Percentiles rank a stretch among this genome's conserved stretches.
Conservation (phyloP, 2,113 vertebrate genomes). For the Lipophrys pholis region DNA sequence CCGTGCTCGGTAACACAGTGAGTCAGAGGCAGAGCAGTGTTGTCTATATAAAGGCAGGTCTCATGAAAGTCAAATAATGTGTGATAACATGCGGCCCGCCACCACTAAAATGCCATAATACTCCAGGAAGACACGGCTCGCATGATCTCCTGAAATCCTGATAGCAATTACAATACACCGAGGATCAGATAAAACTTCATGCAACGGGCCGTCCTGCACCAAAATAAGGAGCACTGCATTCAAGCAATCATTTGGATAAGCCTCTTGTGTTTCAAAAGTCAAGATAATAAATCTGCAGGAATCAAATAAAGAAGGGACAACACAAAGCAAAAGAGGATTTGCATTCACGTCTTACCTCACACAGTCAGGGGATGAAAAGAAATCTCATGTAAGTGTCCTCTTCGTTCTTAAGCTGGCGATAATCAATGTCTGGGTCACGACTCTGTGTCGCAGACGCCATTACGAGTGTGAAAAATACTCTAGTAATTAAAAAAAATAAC, state of each 20-base stretch:
- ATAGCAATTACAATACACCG: slow-evolving; percentile 73
- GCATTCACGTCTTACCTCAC: slow-evolving; percentile 30
- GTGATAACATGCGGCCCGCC: slow-evolving; percentile 62
- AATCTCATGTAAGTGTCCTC: slow-evolving; percentile 1
- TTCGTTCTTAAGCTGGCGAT: slow-evolving; percentile 37
- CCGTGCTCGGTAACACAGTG: slow-evolving; percentile 24
- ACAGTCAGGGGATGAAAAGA: slow-evolving; percentile 21
- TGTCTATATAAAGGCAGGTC: slow-evolving; percentile 45
- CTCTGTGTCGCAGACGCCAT: slow-evolving; percentile 23
- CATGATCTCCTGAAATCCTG: slow-evolving; percentile 70
- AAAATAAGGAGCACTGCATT: slow-evolving; percentile 54
- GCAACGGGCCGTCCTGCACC: slow-evolving; percentile 56
- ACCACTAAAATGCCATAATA: slow-evolving; percentile 60
- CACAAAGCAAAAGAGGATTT: slow-evolving; percentile 40
- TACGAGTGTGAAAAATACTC: slow-evolving; percentile 31
- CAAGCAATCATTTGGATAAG: slow-evolving; percentile 53
- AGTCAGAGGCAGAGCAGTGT: slow-evolving; percentile 36
- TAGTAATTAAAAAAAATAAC: slow-evolving; percentile 17
- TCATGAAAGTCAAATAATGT: slow-evolving; percentile 64
- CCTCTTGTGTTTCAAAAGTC: slow-evolving; percentile 55
- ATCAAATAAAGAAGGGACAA: slow-evolving; percentile 51
- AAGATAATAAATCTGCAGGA: slow-evolving; percentile 56
- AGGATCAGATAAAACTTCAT: slow-evolving; percentile 67
- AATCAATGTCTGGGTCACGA: slow-evolving; percentile 50
- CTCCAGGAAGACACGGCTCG: slow-evolving; percentile 48